Evolutionary conservation across 1,140 invertebrate species (phyloP), one percentile per base, ranked within the genome.

Genomic region (Zaprionus kolodkinae): DNA sequence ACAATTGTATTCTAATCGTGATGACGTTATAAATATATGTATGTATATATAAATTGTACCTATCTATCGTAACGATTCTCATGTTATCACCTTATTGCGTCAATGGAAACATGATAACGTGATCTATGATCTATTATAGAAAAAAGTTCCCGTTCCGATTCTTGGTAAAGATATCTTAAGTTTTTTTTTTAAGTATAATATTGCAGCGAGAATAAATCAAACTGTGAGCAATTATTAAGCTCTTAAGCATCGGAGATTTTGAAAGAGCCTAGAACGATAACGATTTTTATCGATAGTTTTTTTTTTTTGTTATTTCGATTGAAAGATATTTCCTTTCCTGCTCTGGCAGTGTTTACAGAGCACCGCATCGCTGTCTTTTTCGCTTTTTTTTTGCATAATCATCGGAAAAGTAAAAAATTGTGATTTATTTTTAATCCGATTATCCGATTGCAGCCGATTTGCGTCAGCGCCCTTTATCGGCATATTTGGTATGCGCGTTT

Each of bases 391-490:
- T 57, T 67, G 40, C 64, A 56, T 64, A 64, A 55, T 64, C 62
- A 52, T 36, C 17, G 45, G 17, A 36, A 63, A 36, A 25, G n/a
- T 10, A 35, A 40, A 27, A 69, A 62, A 57, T 57, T 60, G 45
- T 71, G 60, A 75, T 65, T 71, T 71, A 75, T 74, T 70, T 74
- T 50, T 70, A 72, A 61, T 62, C 60, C 43, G 63, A 55, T 55
- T 64, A 64, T 72, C 60, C 60, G 67, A 72, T 61, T 76, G 60
- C 68, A 30, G 27, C 27, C 21, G 21, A 76, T 76, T 76, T 76
- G 72, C 73, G 73, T 76, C 73, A 78, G 76, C 67, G 76, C 76
- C 76, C 76, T 78, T 78, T 71, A 78, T 78, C 63, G 72, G 60
- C 30, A 74, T 74, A 60, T 74, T 74, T 69, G 56, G 52, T 54